phyloP scores from a whole-genome alignment of 2,113 vertebrate species.

The Boulengerochromis microlepis region DNA sequence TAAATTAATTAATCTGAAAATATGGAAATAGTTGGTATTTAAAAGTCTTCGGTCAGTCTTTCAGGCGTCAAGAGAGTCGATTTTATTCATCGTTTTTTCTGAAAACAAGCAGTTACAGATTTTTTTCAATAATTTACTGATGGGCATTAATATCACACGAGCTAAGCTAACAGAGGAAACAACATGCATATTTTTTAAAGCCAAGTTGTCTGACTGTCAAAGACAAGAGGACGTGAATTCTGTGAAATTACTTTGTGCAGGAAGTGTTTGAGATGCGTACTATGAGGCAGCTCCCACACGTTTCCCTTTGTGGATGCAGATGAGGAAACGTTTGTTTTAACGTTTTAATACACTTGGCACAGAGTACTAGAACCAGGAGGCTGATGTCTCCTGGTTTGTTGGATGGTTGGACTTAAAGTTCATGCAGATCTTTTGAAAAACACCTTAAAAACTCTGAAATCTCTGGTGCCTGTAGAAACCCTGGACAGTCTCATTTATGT shows the following conservation, averaged over 20 bases:
- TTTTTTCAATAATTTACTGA: neutral
- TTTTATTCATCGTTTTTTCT: neutral
- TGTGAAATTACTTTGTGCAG: neutral
- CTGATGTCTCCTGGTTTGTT: neutral
- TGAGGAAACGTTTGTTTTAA: neutral
- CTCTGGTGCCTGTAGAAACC: neutral
- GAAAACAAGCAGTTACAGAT: accelerated
- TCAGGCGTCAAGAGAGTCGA: accelerated
- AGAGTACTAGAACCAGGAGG: neutral
- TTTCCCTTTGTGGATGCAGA: neutral
- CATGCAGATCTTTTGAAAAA: neutral
- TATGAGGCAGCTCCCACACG: accelerated
- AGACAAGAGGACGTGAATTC: accelerated
- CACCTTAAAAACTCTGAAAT: neutral
- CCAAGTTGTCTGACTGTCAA: neutral
- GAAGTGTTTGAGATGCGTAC: neutral
- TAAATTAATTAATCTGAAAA: neutral
- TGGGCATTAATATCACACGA: neutral
- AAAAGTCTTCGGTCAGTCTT: neutral
- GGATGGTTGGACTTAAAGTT: neutral
- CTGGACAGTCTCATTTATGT: neutral
- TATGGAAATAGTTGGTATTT: neutral
- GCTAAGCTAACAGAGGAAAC: neutral
- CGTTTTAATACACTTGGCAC: accelerated
- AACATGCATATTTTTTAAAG: accelerated